A percentile compares a stretch with the other conserved stretches of the same genome.
phyloP scores from a whole-genome alignment of 1,140 invertebrate genomes.

The Caenorhabditis tropicalis region DNA sequence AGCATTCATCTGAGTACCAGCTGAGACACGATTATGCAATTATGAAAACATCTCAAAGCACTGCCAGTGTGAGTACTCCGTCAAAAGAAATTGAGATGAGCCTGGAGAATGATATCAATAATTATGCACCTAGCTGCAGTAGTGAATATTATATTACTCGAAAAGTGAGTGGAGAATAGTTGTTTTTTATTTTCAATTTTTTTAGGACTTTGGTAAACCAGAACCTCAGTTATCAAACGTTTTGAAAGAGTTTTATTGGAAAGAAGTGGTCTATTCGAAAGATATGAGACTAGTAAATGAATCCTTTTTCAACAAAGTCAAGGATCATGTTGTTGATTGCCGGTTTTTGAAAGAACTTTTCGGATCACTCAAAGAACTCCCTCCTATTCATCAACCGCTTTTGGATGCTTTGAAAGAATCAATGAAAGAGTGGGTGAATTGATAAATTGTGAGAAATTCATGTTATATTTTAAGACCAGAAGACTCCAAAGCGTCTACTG shows the following conservation, averaged over 20 bases:
- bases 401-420: conserved; percentile 42
- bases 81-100: conserved; percentile 27
- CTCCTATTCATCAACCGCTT: conserved; percentile 28
- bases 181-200: background rate
- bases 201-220: conserved; percentile 7
- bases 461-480: background rate
- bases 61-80: conserved; percentile 11
- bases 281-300: conserved; percentile 41
- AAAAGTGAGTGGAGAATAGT: background rate
- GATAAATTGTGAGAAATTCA: background rate
- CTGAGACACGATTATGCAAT: conserved; percentile 29
- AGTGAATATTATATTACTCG: conserved; percentile 31
- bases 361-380: conserved; percentile 18
- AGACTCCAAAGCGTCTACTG: background rate
- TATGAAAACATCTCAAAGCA: conserved; percentile 27
- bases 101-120: background rate
- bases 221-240: conserved; percentile 29
- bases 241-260: conserved; percentile 44
- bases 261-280: conserved; percentile 26
- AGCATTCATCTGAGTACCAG: conserved; percentile 18
- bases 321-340: conserved; percentile 26
- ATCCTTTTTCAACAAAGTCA: conserved; percentile 34
- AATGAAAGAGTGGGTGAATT: conserved; percentile 1
- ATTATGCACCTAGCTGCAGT: conserved; percentile 8
- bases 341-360: conserved; percentile 44